phyloP scores from a whole-genome alignment of 2,113 vertebrate genomes.

The Entelurus aequoreus region DNA sequence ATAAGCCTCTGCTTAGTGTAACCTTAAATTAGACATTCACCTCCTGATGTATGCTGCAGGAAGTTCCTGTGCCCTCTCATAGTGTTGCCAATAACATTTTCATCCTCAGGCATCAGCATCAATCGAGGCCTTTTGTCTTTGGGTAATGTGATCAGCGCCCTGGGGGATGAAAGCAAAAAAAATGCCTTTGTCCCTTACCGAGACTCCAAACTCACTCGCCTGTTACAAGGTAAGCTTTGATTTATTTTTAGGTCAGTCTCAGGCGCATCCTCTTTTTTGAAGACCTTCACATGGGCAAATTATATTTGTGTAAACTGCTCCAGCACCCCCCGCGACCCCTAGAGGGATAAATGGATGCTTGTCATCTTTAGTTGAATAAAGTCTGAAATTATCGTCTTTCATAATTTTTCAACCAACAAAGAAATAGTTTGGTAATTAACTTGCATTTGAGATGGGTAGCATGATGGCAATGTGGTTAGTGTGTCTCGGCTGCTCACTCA shows the following conservation, averaged over 20 bases:
- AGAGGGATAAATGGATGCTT: neutral
- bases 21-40: neutral
- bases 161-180: slow-evolving; percentile 91
- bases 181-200: slow-evolving; percentile 91
- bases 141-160: slow-evolving; percentile 97
- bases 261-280: neutral
- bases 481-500: too few species aligned
- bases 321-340: too few species aligned
- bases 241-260: slow-evolving; percentile 7
- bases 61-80: neutral
- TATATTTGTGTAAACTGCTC: neutral
- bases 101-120: slow-evolving; percentile 87
- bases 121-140: slow-evolving; percentile 89
- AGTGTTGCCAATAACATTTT: slow-evolving; percentile 18
- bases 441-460: too few species aligned
- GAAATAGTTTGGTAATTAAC: neutral
- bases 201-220: slow-evolving; percentile 91
- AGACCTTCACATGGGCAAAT: slow-evolving; percentile 2
- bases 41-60: neutral
- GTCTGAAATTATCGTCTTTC: neutral
- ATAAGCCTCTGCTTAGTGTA: neutral
- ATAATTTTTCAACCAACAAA: neutral
- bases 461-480: too few species aligned
- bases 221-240: slow-evolving; percentile 85
- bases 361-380: neutral